These are phyloP conservation scores for Bombus superbus DNA, from an alignment of 1,140 invertebrate species.

Conservation along the genomic window DNA sequence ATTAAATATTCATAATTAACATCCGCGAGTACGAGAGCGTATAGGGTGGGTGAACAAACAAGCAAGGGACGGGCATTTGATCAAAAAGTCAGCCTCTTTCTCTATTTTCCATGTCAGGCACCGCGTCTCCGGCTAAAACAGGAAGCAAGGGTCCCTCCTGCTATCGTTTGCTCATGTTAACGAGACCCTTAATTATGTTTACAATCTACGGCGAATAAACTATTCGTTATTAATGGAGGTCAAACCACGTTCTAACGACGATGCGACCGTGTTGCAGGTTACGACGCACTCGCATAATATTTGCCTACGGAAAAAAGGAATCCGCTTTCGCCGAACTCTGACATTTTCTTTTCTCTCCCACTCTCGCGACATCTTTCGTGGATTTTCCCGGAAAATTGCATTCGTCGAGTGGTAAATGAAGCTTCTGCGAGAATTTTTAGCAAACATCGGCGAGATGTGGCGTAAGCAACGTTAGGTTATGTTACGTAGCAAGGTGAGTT, in stretches of 20 bases:
- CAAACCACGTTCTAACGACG: slow-evolving; percentile 44
- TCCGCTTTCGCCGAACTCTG: not conserved
- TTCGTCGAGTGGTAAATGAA: not conserved
- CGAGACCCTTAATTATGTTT: slow-evolving; percentile 73
- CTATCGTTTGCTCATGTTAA: slow-evolving; percentile 70
- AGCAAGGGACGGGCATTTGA: slow-evolving; percentile 41
- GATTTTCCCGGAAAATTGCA: not conserved
- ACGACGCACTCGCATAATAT: slow-evolving; percentile 41
- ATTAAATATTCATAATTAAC: slow-evolving; percentile 50
- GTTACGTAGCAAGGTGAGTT: not conserved
- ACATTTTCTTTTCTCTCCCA: not conserved
- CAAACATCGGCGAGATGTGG: not conserved
- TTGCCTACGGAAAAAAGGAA: slow-evolving; percentile 23
- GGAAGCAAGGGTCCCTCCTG: slow-evolving; percentile 31
- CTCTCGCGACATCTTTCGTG: not conserved
- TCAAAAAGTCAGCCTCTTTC: slow-evolving; percentile 47
- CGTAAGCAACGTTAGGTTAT: not conserved
- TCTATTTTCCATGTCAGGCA: slow-evolving; percentile 35
- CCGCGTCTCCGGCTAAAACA: slow-evolving; percentile 51
- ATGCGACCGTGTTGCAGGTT: slow-evolving; percentile 28
- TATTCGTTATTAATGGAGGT: slow-evolving; percentile 67
- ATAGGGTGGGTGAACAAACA: slow-evolving; percentile 17
- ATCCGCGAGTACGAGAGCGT: not conserved
- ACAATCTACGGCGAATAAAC: slow-evolving; percentile 65
- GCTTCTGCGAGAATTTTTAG: not conserved